Base-by-base conservation (phyloP, 2,888 invertebrate species). In the Morpho deidamia region DNA sequence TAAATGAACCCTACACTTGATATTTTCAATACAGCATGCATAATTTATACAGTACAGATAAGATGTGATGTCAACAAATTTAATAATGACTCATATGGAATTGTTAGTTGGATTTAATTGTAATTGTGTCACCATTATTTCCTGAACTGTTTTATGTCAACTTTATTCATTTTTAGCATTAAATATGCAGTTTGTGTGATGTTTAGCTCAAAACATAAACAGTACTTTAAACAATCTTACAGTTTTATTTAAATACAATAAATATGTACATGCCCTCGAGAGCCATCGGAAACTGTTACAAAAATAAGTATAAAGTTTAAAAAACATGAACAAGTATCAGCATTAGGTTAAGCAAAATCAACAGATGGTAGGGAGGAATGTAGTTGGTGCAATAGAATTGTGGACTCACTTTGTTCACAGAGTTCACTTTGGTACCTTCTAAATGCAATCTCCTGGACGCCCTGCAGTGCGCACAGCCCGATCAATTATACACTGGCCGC, bases 251-350 rank as follows among this genome's bases (percentile, higher is more conserved):
- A 63, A 71, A 70, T 73, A 68, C 71, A 53, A 60, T 50, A 49
- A 73, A 71, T 78, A 82, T 84, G 74, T 83, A 86, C 84, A 83
- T 65, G 71, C 69, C 68, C 72, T 69, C 71, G 62, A 68, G 66
- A 62, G 65, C 63, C 67, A 71, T 42, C 67, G 65, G 64, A 76
- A 76, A 74, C 69, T 68, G 70, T 73, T 78, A 72, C 71, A 77
- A 82, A 81, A 83, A 82, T 78, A 80, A 77, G 72, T 79, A 79
- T 77, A 82, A 81, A 81, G 81, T 83, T 82, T 78, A 79, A 74
- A 76, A 82, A 79, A 78, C 72, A 78, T 69, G 69, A 73, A 70
- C 70, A 64, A 71, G 57, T 61, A 50, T 60, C 51, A 53, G 55
- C 57, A 63, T 64, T 44, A 37, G 71, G 71, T 66, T 65, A 76